Percentiles rank a stretch among this genome's conserved stretches.
Conservation (phyloP, 2,113 vertebrate genomes). For the Alectura lathami region DNA sequence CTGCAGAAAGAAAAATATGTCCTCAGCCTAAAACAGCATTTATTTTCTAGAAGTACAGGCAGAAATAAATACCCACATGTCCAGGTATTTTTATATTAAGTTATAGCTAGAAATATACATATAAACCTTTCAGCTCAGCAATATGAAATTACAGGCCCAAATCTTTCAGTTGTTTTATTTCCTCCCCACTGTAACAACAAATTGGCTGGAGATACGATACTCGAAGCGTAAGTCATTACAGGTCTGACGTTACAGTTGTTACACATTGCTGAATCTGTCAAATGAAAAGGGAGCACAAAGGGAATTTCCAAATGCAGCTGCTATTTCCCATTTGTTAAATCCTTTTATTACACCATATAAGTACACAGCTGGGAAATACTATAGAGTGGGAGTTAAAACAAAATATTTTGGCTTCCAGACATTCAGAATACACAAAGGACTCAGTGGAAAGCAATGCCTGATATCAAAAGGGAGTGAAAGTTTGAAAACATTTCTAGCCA, state of each 20-base stretch:
- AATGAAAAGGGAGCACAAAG: conserved; percentile 77
- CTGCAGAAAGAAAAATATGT: neutral
- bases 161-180: conserved; percentile 25
- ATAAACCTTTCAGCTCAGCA: neutral
- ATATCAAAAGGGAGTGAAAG: conserved; percentile 78
- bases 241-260: conserved; percentile 76
- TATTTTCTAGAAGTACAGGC: neutral
- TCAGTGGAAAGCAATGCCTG: conserved; percentile 75
- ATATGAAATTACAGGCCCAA: conserved; percentile 14
- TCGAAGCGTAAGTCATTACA: conserved; percentile 69
- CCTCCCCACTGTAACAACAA: conserved; percentile 46
- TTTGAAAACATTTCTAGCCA: conserved; percentile 79
- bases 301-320: conserved; percentile 81
- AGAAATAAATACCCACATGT: neutral
- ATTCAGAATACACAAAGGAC: conserved; percentile 78
- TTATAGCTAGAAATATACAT: neutral
- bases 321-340: conserved; percentile 82
- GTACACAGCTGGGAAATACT: conserved; percentile 82
- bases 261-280: conserved; percentile 77
- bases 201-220: conserved; percentile 56
- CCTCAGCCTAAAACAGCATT: neutral
- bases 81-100: neutral
- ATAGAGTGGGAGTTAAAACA: conserved; percentile 79
- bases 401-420: conserved; percentile 83
- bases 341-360: conserved; percentile 80